A percentile compares a stretch with the other conserved stretches of the same genome.
phyloP scores from a whole-genome alignment of 2,888 invertebrate species.

The Coenonympha arcania region DNA sequence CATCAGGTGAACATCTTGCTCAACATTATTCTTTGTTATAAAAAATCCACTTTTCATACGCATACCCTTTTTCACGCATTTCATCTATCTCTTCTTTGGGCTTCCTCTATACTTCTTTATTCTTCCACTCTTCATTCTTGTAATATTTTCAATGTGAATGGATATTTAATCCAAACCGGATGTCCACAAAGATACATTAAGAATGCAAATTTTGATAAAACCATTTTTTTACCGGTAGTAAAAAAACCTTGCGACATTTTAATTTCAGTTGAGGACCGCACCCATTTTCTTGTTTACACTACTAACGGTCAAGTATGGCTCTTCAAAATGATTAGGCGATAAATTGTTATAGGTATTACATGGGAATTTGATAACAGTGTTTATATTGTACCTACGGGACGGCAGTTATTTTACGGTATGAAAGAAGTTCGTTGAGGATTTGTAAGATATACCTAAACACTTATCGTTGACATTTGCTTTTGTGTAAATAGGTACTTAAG shows the following conservation, averaged over 20 bases:
- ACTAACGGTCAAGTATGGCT: slow-evolving; percentile 47
- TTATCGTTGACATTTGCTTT: neutral
- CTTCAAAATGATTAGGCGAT: slow-evolving; percentile 53
- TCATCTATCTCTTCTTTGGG: too few relatives aligned
- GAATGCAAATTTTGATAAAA: slow-evolving; percentile 27
- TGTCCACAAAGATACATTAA: slow-evolving; percentile 41
- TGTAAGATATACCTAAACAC: neutral
- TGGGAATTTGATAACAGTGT: slow-evolving; percentile 37
- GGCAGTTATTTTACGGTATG: slow-evolving; percentile 39
- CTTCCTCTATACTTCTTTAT: too few relatives aligned
- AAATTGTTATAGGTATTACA: slow-evolving; percentile 41
- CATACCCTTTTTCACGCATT: too few relatives aligned
- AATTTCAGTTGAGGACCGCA: slow-evolving; percentile 37
- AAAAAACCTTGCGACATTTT: slow-evolving; percentile 30
- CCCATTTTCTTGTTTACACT: slow-evolving; percentile 50
- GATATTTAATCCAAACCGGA: slow-evolving; percentile 36
- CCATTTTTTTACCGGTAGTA: slow-evolving; percentile 26
- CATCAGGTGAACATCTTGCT: too few relatives aligned
- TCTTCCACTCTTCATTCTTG: too few relatives aligned
- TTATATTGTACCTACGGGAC: slow-evolving; percentile 52
- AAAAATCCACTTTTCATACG: too few relatives aligned
- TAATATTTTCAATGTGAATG: neutral
- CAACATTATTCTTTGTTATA: too few relatives aligned
- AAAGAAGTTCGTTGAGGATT: slow-evolving; percentile 44
- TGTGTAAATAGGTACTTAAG: too few relatives aligned